Evolutionary conservation across 2,113 vertebrate genomes (phyloP), one percentile per base, ranked within the genome.

Genomic region (Cottus gobio): DNA sequence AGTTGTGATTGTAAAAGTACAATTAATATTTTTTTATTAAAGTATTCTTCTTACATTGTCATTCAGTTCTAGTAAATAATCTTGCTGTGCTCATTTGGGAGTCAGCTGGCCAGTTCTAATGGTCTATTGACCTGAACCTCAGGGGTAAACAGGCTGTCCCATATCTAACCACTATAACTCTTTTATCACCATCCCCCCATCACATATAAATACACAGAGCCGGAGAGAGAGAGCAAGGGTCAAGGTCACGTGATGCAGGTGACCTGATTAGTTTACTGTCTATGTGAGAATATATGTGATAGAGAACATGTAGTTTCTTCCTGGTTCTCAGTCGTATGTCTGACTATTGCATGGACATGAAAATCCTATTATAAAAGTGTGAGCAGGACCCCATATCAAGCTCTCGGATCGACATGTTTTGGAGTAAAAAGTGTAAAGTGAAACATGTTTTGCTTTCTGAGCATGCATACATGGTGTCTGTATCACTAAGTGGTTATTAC

Each of bases 71-170:
- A 12, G 8, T 65, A 58, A 50, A 66, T 42, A 7, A 57, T 68
- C 16, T 13, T 24, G 11, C 65, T 67, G 37, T 39, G 24, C 1
- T 26, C 37, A 74, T 83, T 36, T 64, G 16, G 70, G 84, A 78
- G 69, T 82, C 90, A 91, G 88, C 87, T 92, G 84, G 73, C 34
- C 24, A 26, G 20, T 64, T 81, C 10, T 89, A 85, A 81, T 90
- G 39, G 79, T 61, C 73, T 87, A 87, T 86, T 82, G 90, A 89
- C 60, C 70, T 50, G 58, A 78, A 75, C 78, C 77, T 26, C 4
- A 11, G 63, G 66, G 71, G 66, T 85, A 37, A 83, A 77, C 42
- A 57, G 60, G 58, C 64, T 52, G n/a, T 37, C 78, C n/a, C 30
- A 9, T 76, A 75, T 73, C 66, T 71, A 54, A 77, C 50, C 62